These are phyloP conservation scores for Cenopis cana DNA, from an alignment of 2,888 invertebrate genomes.

Conservation along the genomic window DNA sequence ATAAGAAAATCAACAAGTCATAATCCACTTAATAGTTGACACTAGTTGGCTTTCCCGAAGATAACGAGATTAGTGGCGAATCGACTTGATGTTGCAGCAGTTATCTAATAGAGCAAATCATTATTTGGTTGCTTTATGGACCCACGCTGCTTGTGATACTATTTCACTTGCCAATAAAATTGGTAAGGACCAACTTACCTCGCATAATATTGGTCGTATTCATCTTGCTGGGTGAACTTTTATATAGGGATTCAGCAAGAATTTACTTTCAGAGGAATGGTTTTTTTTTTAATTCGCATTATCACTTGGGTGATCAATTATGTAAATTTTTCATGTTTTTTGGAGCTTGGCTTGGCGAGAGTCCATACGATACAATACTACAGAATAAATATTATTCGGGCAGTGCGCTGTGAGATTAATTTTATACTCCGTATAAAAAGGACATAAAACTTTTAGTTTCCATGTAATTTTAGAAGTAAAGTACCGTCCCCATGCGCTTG, in stretches of 20 bases:
- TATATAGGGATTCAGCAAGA: too few relatives aligned
- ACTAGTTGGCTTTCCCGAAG: constrained; percentile 36
- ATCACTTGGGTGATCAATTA: not conserved
- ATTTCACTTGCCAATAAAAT: not conserved
- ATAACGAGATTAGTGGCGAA: constrained; percentile 36
- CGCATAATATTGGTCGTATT: not conserved
- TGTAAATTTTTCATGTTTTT: too few relatives aligned
- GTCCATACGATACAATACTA: too few relatives aligned
- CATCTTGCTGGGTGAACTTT: not conserved
- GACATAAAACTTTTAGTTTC: too few relatives aligned
- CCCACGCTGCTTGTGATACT: too few relatives aligned
- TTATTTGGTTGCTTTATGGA: constrained; percentile 10
- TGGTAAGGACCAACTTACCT: not conserved
- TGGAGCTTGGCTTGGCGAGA: too few relatives aligned
- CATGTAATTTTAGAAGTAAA: too few relatives aligned
- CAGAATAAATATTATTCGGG: too few relatives aligned
- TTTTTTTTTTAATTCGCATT: not conserved
- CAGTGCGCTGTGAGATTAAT: too few relatives aligned
- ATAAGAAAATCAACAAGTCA: constrained; percentile 32
- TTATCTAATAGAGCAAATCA: constrained; percentile 6
- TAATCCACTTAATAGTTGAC: constrained; percentile 42
- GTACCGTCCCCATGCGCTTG: too few relatives aligned
- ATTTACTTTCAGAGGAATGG: too few relatives aligned
- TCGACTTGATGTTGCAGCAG: constrained; percentile 8
- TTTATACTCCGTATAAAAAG: too few relatives aligned